These are phyloP conservation scores for Corythaixoides concolor DNA, from an alignment of 2,113 vertebrate genomes.

Conservation along the genomic window DNA sequence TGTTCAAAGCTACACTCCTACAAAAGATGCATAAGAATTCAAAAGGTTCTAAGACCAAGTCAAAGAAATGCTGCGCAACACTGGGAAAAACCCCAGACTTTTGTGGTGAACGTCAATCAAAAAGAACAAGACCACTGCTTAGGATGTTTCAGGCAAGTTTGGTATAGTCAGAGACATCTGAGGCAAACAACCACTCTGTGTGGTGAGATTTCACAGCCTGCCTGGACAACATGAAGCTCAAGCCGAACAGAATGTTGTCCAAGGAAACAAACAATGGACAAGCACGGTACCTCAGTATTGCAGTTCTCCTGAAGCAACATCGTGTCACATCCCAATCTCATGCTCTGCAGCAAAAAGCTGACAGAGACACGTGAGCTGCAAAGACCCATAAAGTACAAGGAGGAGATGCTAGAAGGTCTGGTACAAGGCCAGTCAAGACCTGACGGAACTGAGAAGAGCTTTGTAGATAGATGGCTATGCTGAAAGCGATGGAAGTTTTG, in stretches of 20 bases:
- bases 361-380: neutral
- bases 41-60: neutral
- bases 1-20: neutral
- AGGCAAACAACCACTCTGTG: neutral
- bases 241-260: neutral
- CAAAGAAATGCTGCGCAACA: neutral
- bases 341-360: neutral
- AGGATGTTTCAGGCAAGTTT: neutral
- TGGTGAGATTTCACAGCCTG: neutral
- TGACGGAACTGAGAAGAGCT: neutral
- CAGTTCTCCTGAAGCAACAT: neutral
- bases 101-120: neutral
- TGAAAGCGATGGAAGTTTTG: neutral
- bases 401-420: neutral
- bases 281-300: neutral
- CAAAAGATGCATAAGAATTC: neutral
- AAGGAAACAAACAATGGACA: neutral
- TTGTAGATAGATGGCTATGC: neutral
- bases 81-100: rapidly evolving
- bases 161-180: neutral
- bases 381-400: neutral
- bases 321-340: neutral
- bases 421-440: neutral
- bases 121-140: neutral
- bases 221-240: neutral